A percentile compares a stretch with the other conserved stretches of the same genome.
These are phyloP conservation scores for Drosophila dunni DNA, from an alignment of 1,140 invertebrate species.

Conservation along the genomic window DNA sequence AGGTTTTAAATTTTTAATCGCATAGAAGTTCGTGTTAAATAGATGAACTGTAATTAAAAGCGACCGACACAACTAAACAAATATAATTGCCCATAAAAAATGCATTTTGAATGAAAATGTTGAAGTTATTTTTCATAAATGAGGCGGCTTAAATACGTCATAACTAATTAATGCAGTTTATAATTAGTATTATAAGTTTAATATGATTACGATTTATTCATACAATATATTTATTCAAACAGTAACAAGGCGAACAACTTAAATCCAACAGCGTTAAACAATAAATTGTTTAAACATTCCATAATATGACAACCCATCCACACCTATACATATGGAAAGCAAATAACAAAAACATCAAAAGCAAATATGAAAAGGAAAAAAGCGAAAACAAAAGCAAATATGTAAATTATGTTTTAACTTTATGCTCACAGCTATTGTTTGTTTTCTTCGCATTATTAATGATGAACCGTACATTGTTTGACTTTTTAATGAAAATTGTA, in stretches of 20 bases:
- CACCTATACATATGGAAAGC: conserved; percentile 4
- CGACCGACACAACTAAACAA: conserved; percentile 35
- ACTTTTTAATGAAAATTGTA: conserved; percentile 78
- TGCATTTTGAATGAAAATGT: conserved; percentile 39
- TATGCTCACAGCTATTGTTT: conserved; percentile 34
- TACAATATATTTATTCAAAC: conserved; percentile 25
- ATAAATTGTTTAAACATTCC: conserved; percentile 69
- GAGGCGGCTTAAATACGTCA: conserved; percentile 55
- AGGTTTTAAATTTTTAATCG: conserved; percentile 37
- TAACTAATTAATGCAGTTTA: conserved; percentile 70
- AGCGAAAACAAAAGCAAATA: conserved; percentile 42
- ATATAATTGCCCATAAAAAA: conserved; percentile 43
- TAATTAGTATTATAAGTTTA: conserved; percentile 64
- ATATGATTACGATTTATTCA: conserved; percentile 34
- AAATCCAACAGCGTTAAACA: conserved; percentile 55
- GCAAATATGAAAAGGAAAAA: conserved; percentile 29
- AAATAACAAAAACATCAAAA: conserved; percentile 24
- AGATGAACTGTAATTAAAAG: conserved; percentile 60
- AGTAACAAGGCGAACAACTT: conserved; percentile 26
- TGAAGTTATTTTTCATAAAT: conserved; percentile 39
- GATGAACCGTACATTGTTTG: conserved; percentile 57
- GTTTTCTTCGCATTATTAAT: conserved; percentile 31
- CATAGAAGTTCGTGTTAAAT: conserved; percentile 28
- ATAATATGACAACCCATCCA: conserved; percentile 34
- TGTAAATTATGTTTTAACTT: conserved; percentile 61